Percentiles rank a stretch among this genome's conserved stretches.
Evolutionary conservation across 2,888 invertebrate species (phyloP).

Genomic region (Aethes cnicana): DNA sequence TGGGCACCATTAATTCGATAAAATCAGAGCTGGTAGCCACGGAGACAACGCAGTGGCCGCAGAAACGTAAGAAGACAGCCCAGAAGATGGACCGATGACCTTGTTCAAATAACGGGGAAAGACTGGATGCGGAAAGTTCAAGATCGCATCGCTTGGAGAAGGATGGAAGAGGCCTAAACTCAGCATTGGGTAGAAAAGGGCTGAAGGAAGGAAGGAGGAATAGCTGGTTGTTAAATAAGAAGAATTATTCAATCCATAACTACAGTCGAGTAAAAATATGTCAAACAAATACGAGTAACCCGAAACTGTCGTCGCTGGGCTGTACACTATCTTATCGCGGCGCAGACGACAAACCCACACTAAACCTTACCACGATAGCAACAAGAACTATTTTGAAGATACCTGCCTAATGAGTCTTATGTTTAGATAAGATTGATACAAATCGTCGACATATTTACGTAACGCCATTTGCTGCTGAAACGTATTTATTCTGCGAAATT

Average conservation of each 20-base stretch:
- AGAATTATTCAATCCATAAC: neutral
- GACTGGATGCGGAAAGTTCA: too few species aligned
- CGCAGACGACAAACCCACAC: neutral
- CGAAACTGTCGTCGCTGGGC: slow-evolving; percentile 20
- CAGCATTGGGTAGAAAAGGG: too few species aligned
- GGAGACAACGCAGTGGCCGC: too few species aligned
- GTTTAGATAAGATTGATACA: slow-evolving; percentile 21
- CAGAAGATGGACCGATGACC: too few species aligned
- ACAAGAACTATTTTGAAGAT: neutral
- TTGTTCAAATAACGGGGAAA: too few species aligned
- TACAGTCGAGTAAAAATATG: slow-evolving; percentile 3
- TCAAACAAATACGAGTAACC: slow-evolving; percentile 15
- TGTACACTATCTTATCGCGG: slow-evolving; percentile 8
- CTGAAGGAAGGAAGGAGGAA: too few species aligned
- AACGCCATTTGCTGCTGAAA: neutral
- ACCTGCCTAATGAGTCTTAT: slow-evolving; percentile 1
- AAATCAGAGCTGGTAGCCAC: too few species aligned
- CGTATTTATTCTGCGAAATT: slow-evolving; percentile 6
- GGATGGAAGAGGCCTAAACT: too few species aligned
- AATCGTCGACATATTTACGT: slow-evolving; percentile 7
- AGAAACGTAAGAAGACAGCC: too few species aligned
- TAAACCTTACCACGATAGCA: neutral
- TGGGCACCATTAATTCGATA: too few species aligned
- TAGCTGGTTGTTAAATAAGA: too few species aligned
- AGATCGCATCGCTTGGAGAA: too few species aligned